Evolutionary conservation across 1,140 invertebrate genomes (phyloP).

Genomic region (Hypsibius dujardini): DNA sequence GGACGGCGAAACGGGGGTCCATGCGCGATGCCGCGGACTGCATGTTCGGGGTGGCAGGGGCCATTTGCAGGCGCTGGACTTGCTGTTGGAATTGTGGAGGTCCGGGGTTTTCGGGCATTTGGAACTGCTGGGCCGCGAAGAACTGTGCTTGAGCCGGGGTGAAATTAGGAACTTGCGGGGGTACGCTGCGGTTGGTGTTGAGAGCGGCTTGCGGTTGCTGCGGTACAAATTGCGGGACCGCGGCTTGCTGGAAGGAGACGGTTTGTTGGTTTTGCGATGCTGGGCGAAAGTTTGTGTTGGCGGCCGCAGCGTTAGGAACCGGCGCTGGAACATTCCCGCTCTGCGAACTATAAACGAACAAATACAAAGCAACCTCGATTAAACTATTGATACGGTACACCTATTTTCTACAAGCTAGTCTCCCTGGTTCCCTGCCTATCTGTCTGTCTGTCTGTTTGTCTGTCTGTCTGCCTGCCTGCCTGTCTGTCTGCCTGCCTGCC

Average conservation of each 20-base stretch:
- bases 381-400: too few relatives aligned
- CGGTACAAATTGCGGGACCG: not conserved
- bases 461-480: too few relatives aligned
- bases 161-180: not conserved
- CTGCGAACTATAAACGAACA: too few relatives aligned
- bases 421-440: too few relatives aligned
- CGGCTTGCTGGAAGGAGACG: not conserved
- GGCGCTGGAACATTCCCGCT: not conserved
- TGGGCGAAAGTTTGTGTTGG: not conserved
- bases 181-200: not conserved
- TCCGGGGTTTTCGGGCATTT: not conserved
- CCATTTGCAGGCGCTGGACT: not conserved
- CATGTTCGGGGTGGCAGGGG: not conserved
- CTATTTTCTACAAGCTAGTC: too few relatives aligned
- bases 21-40: not conserved
- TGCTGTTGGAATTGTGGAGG: slow-evolving; percentile 7
- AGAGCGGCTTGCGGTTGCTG: not conserved
- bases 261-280: not conserved
- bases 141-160: slow-evolving; percentile 1
- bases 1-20: slow-evolving; percentile 8
- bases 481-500: too few relatives aligned
- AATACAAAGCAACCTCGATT: too few relatives aligned
- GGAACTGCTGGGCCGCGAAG: slow-evolving; percentile 9
- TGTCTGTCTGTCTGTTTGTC: too few relatives aligned
- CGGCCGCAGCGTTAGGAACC: not conserved